Evolutionary conservation across 2,888 invertebrate species (phyloP), one percentile per base, ranked within the genome.

Genomic region (Archips xylosteana): DNA sequence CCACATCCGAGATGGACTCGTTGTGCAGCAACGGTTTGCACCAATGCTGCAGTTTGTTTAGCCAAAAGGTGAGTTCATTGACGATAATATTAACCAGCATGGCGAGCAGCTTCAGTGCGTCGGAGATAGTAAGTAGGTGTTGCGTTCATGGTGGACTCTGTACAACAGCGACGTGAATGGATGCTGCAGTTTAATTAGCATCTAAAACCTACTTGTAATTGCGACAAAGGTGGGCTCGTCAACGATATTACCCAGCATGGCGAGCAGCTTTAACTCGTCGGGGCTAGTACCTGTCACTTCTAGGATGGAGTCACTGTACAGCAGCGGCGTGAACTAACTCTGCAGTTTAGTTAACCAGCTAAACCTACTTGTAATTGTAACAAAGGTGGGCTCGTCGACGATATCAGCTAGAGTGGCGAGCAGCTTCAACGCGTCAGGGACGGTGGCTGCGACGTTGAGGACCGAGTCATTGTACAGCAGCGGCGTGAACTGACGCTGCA

Each of bases 391-490:
- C 54, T 93, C 91, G 47, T 95, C 95, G 8, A 94, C 92, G n/a
- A 95, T 89, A 73, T 93, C 89, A 0, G 95, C 91, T 74, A 95
- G 84, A 0, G 95, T 95, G 39, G 95, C 91, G 34, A 95, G 82
- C 10, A 96, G 86, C 75, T 92, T 91, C 49, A 95, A 85, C 0
- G 95, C 95, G 74, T 94, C 90, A 0, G 95, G 95, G 69, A 95
- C 84, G 1, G 89, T 82, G 45, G 88, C 85, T 0, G 94, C 92
- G 1, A 94, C 89, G 47, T 92, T 91, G 64, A 95, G 81, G 0
- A 95, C 86, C 0, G 94, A 91, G 57, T 91, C 89, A 78, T 95
- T 95, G 75, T 78, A 83, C 57, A 95, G 81, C 2, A 95, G 79
- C 0, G 95, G 94, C 1, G 92, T 86, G 51, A 95, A 79, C 71